phyloP scores from a whole-genome alignment of 2,888 invertebrate species.

The Deladenus siricidicola region DNA sequence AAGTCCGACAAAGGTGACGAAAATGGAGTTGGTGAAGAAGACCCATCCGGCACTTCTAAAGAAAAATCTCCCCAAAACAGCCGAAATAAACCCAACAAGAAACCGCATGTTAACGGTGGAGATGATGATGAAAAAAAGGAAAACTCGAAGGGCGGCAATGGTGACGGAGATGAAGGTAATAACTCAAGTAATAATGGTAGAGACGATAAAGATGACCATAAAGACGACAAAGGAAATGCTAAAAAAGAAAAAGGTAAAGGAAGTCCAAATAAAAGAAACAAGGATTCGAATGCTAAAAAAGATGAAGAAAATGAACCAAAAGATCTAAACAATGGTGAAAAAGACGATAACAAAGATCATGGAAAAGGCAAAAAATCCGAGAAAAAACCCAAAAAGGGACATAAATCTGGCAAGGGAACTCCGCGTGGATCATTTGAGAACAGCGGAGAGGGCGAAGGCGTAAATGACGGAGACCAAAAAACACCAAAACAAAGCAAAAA shows the following conservation, averaged over 20 bases:
- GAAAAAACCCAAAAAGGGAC: not conserved
- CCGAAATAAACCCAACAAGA: not conserved
- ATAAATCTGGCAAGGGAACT: not conserved
- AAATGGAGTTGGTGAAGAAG: too few species aligned
- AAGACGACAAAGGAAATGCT: conserved; percentile 7
- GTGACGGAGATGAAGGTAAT: not conserved
- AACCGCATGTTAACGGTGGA: not conserved
- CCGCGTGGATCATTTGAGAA: too few species aligned
- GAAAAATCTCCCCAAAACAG: not conserved
- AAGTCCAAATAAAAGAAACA: not conserved
- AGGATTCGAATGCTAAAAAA: not conserved
- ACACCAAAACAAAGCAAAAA: too few species aligned
- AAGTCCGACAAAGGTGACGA: too few species aligned
- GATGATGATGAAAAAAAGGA: not conserved
- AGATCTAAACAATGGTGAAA: not conserved
- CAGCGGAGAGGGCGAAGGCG: not conserved
- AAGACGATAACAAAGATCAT: not conserved
- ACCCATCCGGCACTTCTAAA: too few species aligned
- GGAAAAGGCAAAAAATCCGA: conserved; percentile 4
- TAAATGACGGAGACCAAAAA: too few species aligned
- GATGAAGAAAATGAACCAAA: conserved; percentile 2
- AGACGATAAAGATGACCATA: not conserved
- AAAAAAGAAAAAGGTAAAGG: conserved; percentile 2
- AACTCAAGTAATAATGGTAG: conserved; percentile 2
- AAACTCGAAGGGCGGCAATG: not conserved